These are phyloP conservation scores for Sander vitreus DNA, from an alignment of 2,113 vertebrate species.

Conservation along the genomic window DNA sequence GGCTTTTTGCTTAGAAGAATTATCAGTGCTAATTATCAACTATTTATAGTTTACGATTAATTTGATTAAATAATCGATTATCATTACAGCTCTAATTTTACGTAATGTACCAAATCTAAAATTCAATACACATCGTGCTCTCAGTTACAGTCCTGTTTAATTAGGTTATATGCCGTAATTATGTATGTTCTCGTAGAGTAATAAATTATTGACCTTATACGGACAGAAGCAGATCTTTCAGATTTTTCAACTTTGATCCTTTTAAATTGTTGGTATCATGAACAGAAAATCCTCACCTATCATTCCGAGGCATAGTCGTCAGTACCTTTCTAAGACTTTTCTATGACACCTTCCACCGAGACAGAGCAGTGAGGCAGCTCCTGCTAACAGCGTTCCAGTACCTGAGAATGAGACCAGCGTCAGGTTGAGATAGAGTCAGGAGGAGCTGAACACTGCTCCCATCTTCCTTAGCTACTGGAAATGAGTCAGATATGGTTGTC, in stretches of 20 bases:
- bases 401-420: slow-evolving; percentile 83
- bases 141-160: slow-evolving; percentile 19
- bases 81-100: slow-evolving; percentile 11
- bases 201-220: slow-evolving; percentile 8
- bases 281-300: slow-evolving; percentile 81
- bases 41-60: background rate
- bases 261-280: slow-evolving; percentile 68
- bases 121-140: background rate
- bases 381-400: slow-evolving; percentile 84
- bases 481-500: slow-evolving; percentile 75
- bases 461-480: slow-evolving; percentile 64
- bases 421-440: slow-evolving; percentile 77
- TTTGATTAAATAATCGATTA: background rate
- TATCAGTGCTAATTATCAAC: background rate
- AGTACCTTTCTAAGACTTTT: slow-evolving; percentile 81
- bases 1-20: background rate
- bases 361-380: slow-evolving; percentile 85
- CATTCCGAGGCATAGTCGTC: slow-evolving; percentile 78
- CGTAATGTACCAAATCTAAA: slow-evolving; percentile 24
- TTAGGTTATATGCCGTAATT: slow-evolving; percentile 10
- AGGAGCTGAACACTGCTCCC: slow-evolving; percentile 62
- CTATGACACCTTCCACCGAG: slow-evolving; percentile 86
- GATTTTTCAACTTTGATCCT: slow-evolving; percentile 55
- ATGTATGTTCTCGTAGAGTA: background rate
- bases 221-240: slow-evolving; percentile 18